Percentiles rank a stretch among this genome's conserved stretches.
phyloP scores from a whole-genome alignment of 2,888 invertebrate species.

The Neria commutata region DNA sequence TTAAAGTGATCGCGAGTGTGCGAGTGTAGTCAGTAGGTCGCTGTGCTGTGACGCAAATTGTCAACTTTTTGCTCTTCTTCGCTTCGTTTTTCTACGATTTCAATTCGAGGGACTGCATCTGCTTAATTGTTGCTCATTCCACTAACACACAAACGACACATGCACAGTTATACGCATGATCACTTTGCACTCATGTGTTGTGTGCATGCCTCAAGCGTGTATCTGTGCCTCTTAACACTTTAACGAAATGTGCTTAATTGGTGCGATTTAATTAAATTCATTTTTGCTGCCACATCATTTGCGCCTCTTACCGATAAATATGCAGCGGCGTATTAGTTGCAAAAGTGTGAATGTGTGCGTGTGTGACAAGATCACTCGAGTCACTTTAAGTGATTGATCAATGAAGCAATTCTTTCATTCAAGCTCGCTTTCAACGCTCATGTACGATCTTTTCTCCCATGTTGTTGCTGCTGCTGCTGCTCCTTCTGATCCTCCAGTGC shows the following conservation, averaged over 20 bases:
- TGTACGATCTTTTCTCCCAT: too few species aligned
- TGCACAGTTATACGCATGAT: slow-evolving; percentile 7
- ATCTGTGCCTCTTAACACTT: slow-evolving; percentile 6
- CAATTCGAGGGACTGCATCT: slow-evolving; percentile 1
- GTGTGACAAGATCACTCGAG: neutral
- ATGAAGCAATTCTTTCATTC: slow-evolving; percentile 39
- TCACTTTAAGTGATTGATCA: slow-evolving; percentile 40
- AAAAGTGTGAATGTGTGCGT: neutral
- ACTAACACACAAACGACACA: slow-evolving; percentile 27
- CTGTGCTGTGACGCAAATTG: slow-evolving; percentile 61
- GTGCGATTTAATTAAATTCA: slow-evolving; percentile 62
- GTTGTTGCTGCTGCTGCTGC: neutral
- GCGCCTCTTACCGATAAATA: neutral
- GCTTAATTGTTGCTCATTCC: slow-evolving; percentile 31
- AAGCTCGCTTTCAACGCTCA: slow-evolving; percentile 17
- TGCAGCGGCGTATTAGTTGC: neutral
- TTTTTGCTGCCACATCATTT: slow-evolving; percentile 48
- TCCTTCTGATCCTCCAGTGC: neutral
- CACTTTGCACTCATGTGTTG: slow-evolving; percentile 2
- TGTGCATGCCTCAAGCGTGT: too few species aligned
- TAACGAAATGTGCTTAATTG: slow-evolving; percentile 50
- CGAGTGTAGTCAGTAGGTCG: slow-evolving; percentile 44
- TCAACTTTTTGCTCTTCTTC: slow-evolving; percentile 38
- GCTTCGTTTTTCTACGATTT: slow-evolving; percentile 15
- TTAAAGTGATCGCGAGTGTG: slow-evolving; percentile 4